Percentiles rank a stretch among this genome's conserved stretches.
Evolutionary conservation across 2,797 vertebrate genomes (phyloP).

Genomic region (Acrossocheilus wenchowensis): DNA sequence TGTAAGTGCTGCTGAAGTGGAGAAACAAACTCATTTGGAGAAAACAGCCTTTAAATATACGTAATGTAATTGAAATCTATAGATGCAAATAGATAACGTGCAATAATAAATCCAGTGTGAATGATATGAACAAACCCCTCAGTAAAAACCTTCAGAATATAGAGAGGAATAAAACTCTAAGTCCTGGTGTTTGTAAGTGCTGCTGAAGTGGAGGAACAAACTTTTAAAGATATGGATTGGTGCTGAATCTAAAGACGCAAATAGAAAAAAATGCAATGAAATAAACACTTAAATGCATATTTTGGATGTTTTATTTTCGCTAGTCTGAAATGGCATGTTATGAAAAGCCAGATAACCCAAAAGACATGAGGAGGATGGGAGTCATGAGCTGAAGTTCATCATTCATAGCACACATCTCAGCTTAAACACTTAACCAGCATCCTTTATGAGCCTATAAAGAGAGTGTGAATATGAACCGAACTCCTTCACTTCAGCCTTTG

Average conservation of each 20-base stretch:
- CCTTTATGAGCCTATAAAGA: background rate
- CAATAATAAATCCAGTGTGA: too few species aligned
- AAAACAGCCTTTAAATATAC: background rate
- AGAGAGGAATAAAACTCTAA: conserved; percentile 2
- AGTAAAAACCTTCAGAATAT: background rate
- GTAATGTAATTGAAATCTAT: background rate
- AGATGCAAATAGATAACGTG: too few species aligned
- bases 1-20: background rate
- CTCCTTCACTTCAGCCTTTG: background rate
- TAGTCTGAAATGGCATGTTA: background rate
- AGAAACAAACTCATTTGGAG: background rate
- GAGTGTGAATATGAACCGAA: background rate
- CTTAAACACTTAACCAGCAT: background rate
- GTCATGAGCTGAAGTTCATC: background rate
- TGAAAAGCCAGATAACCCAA: background rate
- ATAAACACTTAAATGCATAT: background rate
- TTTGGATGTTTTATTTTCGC: background rate
- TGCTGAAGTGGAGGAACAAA: background rate
- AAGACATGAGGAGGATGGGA: background rate
- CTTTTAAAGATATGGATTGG: background rate
- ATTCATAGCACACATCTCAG: background rate
- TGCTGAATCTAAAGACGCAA: background rate
- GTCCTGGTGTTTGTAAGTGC: background rate
- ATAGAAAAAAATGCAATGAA: background rate
- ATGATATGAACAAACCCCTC: background rate